phyloP scores from a whole-genome alignment of 2,797 vertebrate genomes.

The Enteromius treurensis region DNA sequence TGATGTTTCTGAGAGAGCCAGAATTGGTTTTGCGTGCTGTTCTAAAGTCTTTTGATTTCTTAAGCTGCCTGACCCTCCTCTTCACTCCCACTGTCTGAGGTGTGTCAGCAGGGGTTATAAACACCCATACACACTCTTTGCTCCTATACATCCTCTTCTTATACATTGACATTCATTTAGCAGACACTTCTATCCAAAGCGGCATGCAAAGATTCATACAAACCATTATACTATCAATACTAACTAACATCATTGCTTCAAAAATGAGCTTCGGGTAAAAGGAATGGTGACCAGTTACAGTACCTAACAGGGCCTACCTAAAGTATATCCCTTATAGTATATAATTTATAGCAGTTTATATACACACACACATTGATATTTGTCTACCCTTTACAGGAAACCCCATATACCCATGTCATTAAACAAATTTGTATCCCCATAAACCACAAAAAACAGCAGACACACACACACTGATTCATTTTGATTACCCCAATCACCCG shows the following conservation, averaged over 20 bases:
- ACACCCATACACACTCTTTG: neutral
- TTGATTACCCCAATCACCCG: too few relatives aligned
- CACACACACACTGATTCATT: too few relatives aligned
- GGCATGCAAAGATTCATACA: neutral
- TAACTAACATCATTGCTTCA: neutral
- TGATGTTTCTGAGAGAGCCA: slow-evolving; percentile 17
- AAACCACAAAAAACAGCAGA: neutral
- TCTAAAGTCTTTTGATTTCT: slow-evolving; percentile 5
- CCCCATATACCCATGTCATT: neutral
- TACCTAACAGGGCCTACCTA: neutral
- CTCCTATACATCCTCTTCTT: slow-evolving; percentile 12
- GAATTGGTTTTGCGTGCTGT: neutral
- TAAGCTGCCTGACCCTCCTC: slow-evolving; percentile 35
- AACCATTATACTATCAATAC: neutral
- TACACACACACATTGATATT: too few relatives aligned
- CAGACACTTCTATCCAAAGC: neutral
- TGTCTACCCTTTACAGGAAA: neutral
- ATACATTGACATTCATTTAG: neutral
- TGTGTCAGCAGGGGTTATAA: slow-evolving; percentile 24
- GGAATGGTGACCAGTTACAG: neutral
- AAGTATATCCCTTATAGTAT: neutral
- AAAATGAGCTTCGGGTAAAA: too few relatives aligned
- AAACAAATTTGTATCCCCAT: neutral
- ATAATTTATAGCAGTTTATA: too few relatives aligned
- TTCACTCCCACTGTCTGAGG: slow-evolving; percentile 51